Conservation (phyloP, 2,113 vertebrate genomes). For the Campylomormyrus tamandua region DNA sequence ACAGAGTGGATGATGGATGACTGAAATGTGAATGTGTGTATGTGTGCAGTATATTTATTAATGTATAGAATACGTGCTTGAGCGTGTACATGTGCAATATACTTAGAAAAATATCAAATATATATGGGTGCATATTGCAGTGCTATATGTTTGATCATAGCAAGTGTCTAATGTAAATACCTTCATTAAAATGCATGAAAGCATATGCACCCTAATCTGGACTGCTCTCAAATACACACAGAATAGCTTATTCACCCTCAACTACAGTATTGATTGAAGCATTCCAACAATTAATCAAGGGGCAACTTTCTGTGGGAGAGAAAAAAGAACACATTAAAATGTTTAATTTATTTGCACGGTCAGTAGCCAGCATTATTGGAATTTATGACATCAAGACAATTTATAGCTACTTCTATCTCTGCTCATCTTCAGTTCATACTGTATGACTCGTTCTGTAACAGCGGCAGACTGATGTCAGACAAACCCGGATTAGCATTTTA, state of each 20-base stretch:
- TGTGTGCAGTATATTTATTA: neutral
- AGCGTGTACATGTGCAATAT: neutral
- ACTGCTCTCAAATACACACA: neutral
- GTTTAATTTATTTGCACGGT: constrained; percentile 17
- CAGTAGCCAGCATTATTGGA: neutral
- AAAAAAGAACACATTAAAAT: constrained; percentile 5
- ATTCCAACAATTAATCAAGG: neutral
- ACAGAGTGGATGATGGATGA: neutral
- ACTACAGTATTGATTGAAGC: neutral
- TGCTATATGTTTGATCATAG: neutral
- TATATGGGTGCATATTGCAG: neutral
- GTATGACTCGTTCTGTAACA: neutral
- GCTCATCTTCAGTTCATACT: neutral
- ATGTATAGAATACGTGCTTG: neutral
- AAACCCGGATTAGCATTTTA: neutral
- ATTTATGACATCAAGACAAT: neutral
- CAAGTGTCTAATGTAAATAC: constrained; percentile 6
- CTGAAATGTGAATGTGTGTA: neutral
- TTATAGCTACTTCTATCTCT: neutral
- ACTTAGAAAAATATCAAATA: neutral
- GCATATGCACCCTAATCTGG: neutral
- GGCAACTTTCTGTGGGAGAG: constrained; percentile 2
- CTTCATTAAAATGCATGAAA: constrained; percentile 7
- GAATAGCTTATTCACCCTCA: constrained; percentile 2
- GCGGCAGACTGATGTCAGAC: neutral